Evolutionary conservation across 2,888 invertebrate genomes (phyloP).

Genomic region (Noctua comes): DNA sequence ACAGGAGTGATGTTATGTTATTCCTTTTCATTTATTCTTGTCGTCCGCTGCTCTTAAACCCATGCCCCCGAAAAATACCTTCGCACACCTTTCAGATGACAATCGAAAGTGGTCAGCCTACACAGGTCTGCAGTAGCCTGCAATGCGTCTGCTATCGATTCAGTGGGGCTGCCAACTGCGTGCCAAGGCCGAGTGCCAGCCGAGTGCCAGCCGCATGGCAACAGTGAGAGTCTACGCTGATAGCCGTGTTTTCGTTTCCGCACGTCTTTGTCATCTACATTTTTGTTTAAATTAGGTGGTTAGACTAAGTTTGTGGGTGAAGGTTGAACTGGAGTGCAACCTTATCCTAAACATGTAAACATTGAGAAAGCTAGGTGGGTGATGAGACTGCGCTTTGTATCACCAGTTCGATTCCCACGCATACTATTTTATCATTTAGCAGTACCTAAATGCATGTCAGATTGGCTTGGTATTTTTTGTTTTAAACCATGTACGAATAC

Average conservation of each 20-base stretch:
- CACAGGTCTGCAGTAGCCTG: slow-evolving; percentile 52
- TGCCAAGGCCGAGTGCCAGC: slow-evolving; percentile 47
- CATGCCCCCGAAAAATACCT: neutral
- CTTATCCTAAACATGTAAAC: neutral
- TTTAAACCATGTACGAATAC: neutral
- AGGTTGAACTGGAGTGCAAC: neutral
- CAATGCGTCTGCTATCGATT: slow-evolving; percentile 71
- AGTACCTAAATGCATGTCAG: neutral
- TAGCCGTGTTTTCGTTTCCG: neutral
- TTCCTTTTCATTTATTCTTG: neutral
- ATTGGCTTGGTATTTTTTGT: neutral
- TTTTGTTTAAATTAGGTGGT: neutral
- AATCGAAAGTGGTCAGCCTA: slow-evolving; percentile 6
- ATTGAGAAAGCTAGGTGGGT: neutral
- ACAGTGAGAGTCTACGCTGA: slow-evolving; percentile 11
- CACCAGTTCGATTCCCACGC: neutral
- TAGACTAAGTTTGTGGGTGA: neutral
- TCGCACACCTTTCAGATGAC: neutral
- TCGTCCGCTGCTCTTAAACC: neutral
- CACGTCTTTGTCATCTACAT: neutral
- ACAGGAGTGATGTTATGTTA: neutral
- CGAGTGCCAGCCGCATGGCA: slow-evolving; percentile 36
- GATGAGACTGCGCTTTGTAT: neutral
- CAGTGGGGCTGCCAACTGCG: slow-evolving; percentile 60
- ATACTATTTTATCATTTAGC: neutral